Conservation (phyloP, 2,797 vertebrate genomes). For the Rhynchotus rufescens region DNA sequence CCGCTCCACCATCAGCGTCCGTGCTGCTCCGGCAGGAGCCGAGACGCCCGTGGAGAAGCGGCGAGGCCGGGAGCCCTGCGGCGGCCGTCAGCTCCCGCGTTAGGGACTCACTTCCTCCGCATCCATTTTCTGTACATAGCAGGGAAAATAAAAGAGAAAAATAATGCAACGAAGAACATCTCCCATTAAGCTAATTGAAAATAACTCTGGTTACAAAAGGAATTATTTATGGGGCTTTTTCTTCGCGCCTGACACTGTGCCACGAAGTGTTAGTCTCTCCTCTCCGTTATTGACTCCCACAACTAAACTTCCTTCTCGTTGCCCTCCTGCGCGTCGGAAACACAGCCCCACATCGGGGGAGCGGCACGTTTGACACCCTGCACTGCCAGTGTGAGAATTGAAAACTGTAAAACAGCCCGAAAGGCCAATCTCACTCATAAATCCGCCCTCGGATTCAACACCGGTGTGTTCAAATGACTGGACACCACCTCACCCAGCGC, state of each 20-base stretch:
- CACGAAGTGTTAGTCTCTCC: not conserved
- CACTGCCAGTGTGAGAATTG: not conserved
- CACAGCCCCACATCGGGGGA: not conserved
- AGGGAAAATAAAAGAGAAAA: not conserved
- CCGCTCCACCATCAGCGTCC: not conserved
- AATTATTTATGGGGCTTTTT: not conserved
- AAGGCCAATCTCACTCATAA: slow-evolving; percentile 23
- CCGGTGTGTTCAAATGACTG: not conserved
- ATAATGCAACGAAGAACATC: not conserved
- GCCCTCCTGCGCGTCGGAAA: not conserved
- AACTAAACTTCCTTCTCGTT: not conserved
- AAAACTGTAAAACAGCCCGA: not conserved
- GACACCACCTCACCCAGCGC: not conserved
- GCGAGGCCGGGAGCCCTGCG: not conserved
- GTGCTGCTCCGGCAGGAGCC: not conserved
- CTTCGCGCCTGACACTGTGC: not conserved
- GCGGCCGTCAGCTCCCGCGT: not conserved
- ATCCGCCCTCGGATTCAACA: not conserved
- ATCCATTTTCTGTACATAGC: not conserved
- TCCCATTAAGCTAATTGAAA: not conserved
- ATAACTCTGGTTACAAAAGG: not conserved
- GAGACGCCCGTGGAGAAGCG: not conserved
- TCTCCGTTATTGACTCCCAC: not conserved
- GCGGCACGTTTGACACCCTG: not conserved
- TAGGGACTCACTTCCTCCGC: not conserved